Base-by-base conservation (phyloP, 2,797 vertebrate species). In the Aplochiton taeniatus region DNA sequence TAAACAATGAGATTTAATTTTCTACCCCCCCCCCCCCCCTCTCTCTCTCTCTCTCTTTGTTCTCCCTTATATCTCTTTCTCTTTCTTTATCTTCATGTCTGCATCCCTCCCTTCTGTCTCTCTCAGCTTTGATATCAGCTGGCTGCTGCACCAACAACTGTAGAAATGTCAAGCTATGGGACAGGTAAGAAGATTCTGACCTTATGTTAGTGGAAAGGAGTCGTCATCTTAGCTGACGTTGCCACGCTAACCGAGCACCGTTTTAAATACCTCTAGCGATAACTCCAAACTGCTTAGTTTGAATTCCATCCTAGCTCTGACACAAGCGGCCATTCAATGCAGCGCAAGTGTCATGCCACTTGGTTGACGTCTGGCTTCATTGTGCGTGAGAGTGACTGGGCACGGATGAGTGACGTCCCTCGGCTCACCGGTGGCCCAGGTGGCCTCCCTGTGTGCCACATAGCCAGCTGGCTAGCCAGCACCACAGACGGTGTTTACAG, bases 161-260 rank as follows among this genome's bases (percentile, higher is more conserved):
- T 86, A 91, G 91, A 87, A 92, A 91, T 80, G 92, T 92, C 80
- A 92, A 92, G 87, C 80, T 92, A 79, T 92, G 92, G 92, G 92
- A 93, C 89, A 92, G 92, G 91, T 93, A 89, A 90, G 87, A 77
- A 42, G 45, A 58, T 16, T 2, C 31, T 6, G 31, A 2, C 31
- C 31, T 31, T 31, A 31, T 6, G 31, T 31, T 31, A 31, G 31
- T 31, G 31, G 6, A 31, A 31, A 31, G 31, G 31, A 31, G 6
- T 31, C 31, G 6, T 31, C 31, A 2, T 31, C 31, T 31, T 31
- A 31, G 31, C 31, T 31, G 31, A 31, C 31, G n/a, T n/a, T n/a
- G n/a, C n/a, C n/a, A n/a, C n/a, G 31, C 31, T 31, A 31, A 31
- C 31, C 31, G 31, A 6, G 31, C 31, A 31, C 31, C 31, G 31